Percentiles rank a stretch among this genome's conserved stretches.
Conservation (phyloP, 2,888 invertebrate genomes). For the Sympetrum striolatum region DNA sequence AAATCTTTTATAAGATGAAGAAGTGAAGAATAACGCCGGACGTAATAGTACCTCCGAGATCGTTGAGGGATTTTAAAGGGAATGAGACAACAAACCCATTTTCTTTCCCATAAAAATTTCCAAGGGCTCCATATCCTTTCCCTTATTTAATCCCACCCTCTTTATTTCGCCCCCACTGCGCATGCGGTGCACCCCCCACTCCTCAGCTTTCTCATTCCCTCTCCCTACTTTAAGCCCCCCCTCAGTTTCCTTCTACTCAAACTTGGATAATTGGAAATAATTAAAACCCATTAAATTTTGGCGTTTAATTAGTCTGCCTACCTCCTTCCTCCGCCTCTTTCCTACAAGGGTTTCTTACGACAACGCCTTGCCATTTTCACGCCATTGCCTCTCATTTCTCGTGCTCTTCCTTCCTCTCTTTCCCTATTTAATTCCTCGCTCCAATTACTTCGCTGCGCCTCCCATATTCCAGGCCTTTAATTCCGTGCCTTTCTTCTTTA, state of each 20-base stretch:
- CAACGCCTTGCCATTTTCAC: not conserved
- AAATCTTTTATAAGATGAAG: too few relatives aligned
- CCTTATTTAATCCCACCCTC: not conserved
- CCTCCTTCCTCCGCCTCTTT: not conserved
- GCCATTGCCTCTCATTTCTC: not conserved
- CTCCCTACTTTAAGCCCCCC: not conserved
- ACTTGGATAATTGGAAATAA: constrained; percentile 48
- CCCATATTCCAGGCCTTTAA: too few relatives aligned
- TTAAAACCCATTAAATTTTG: constrained; percentile 46
- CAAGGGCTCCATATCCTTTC: not conserved
- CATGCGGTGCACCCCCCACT: not conserved
- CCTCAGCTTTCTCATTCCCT: not conserved
- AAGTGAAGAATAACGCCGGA: too few relatives aligned
- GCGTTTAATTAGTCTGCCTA: constrained; percentile 8
- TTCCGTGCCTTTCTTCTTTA: too few relatives aligned
- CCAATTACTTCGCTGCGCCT: not conserved
- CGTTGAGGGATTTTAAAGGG: too few relatives aligned
- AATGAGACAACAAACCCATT: not conserved
- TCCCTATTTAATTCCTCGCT: not conserved
- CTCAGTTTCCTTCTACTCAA: not conserved
- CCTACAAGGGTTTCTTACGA: not conserved
- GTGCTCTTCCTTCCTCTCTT: not conserved
- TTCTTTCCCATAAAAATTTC: not conserved
- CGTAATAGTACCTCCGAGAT: too few relatives aligned
- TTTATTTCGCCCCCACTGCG: not conserved